Percentiles rank a stretch among this genome's conserved stretches.
phyloP scores from a whole-genome alignment of 2,888 invertebrate species.

The Crioceris asparagi region DNA sequence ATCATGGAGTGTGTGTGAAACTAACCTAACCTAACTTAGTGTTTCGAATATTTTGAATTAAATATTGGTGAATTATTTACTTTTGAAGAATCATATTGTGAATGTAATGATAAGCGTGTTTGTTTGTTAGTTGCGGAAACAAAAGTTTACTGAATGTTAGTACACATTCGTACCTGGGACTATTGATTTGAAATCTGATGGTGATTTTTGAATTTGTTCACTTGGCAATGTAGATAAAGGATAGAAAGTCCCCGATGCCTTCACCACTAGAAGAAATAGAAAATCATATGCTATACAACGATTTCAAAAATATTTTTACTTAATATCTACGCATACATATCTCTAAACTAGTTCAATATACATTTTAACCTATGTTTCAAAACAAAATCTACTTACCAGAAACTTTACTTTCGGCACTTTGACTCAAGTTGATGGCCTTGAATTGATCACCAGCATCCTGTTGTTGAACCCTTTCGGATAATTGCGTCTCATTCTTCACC shows the following conservation, averaged over 20 bases:
- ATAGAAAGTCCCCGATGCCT: slow-evolving; percentile 87
- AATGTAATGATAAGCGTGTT: too few species aligned
- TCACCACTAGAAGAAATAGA: slow-evolving; percentile 65
- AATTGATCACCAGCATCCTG: slow-evolving; percentile 21
- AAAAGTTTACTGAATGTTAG: slow-evolving; percentile 18
- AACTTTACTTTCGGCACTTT: slow-evolving; percentile 29
- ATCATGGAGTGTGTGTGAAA: too few species aligned
- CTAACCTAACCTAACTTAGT: too few species aligned
- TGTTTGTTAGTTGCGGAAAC: slow-evolving; percentile 3
- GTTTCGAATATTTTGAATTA: too few species aligned
- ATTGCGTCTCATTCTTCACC: slow-evolving; percentile 26
- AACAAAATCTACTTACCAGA: slow-evolving; percentile 35
- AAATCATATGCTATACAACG: slow-evolving; percentile 25
- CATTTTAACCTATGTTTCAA: too few species aligned
- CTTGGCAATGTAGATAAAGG: slow-evolving; percentile 57
- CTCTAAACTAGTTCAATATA: too few species aligned
- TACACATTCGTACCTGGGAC: slow-evolving; percentile 42
- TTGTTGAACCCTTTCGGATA: slow-evolving; percentile 22
- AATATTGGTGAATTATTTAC: too few species aligned
- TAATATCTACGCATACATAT: too few species aligned
- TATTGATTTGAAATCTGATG: slow-evolving; percentile 42
- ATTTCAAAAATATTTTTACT: slow-evolving; percentile 2
- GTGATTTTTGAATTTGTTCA: slow-evolving; percentile 43
- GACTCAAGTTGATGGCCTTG: slow-evolving; percentile 33
- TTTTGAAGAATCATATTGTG: too few species aligned